phyloP scores from a whole-genome alignment of 2,888 invertebrate species.

The Escarpia spicata region DNA sequence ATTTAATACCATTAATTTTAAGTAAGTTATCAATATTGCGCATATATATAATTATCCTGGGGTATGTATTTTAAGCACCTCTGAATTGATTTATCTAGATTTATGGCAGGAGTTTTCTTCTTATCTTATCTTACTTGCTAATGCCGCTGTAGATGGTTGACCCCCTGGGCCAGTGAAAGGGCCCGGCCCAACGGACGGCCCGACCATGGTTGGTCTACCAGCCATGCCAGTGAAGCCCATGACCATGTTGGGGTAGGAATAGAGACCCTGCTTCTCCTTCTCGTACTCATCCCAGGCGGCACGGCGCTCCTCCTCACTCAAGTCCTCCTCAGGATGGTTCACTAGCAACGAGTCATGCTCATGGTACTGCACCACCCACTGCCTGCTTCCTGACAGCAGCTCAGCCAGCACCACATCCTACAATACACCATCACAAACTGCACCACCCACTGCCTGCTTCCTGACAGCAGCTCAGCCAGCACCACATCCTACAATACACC shows the following conservation, averaged over 20 bases:
- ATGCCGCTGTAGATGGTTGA: neutral
- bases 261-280: constrained; percentile 73
- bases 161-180: neutral
- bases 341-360: constrained; percentile 95
- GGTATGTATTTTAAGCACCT: too few relatives aligned
- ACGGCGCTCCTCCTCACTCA: constrained; percentile 91
- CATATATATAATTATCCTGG: too few relatives aligned
- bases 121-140: neutral
- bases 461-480: constrained; percentile 58
- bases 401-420: constrained; percentile 63
- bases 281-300: constrained; percentile 98
- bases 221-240: neutral
- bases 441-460: constrained; percentile 79
- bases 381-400: constrained; percentile 70
- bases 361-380: constrained; percentile 86
- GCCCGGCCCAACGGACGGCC: neutral
- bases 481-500: constrained; percentile 54
- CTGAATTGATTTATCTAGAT: too few relatives aligned
- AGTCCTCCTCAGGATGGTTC: constrained; percentile 89
- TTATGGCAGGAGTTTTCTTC: too few relatives aligned
- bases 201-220: neutral
- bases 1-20: too few relatives aligned
- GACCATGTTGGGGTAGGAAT: constrained; percentile 17
- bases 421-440: constrained; percentile 70
- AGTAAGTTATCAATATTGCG: too few relatives aligned